A percentile compares a stretch with the other conserved stretches of the same genome.
These are phyloP conservation scores for Athene cunicularia DNA, from an alignment of 2,113 vertebrate genomes.

Conservation along the genomic window DNA sequence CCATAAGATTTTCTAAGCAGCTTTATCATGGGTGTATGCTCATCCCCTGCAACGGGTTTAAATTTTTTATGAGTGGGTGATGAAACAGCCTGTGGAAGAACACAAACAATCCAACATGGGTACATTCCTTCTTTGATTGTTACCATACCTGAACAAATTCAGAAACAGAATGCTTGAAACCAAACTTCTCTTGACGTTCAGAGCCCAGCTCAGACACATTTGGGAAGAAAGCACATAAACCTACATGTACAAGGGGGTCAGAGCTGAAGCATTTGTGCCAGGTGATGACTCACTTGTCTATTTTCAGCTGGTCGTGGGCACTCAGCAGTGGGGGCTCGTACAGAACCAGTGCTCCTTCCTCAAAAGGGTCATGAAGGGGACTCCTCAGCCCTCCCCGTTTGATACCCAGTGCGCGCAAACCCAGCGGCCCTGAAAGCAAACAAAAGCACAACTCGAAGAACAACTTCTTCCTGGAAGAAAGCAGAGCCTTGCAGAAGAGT, in stretches of 20 bases:
- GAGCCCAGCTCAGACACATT: background rate
- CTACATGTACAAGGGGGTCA: background rate
- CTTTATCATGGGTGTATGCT: background rate
- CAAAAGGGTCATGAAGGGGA: conserved; percentile 92
- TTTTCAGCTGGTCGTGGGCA: conserved; percentile 90
- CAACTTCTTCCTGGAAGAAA: background rate
- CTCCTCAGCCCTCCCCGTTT: conserved; percentile 86
- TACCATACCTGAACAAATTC: background rate
- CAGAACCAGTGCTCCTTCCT: conserved; percentile 91
- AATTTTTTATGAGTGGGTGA: background rate
- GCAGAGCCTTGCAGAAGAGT: background rate
- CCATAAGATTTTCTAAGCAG: background rate
- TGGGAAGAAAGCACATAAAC: background rate
- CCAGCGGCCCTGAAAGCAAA: conserved; percentile 83
- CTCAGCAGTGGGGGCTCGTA: conserved; percentile 86
- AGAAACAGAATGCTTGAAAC: background rate
- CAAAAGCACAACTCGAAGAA: conserved; percentile 8
- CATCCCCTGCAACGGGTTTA: background rate
- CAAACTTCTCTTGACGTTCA: background rate
- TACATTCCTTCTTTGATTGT: background rate
- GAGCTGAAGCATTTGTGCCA: background rate
- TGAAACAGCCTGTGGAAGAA: background rate
- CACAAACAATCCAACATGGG: background rate
- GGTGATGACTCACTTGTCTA: conserved; percentile 87
- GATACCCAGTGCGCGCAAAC: conserved; percentile 86